Evolutionary conservation across 2,888 invertebrate species (phyloP).

Genomic region (Patella pellucida): DNA sequence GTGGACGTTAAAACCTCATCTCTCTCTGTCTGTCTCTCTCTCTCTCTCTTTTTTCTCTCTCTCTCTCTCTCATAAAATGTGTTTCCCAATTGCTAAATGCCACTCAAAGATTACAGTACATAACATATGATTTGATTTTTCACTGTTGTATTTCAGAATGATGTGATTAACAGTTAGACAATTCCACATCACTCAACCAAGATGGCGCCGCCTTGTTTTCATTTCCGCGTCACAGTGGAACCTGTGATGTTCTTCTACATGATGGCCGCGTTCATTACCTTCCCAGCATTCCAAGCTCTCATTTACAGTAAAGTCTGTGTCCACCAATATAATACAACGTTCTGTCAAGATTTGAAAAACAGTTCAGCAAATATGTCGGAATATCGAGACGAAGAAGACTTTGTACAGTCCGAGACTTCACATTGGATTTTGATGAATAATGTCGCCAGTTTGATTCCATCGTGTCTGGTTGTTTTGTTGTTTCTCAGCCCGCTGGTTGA

Average conservation of each 20-base stretch:
- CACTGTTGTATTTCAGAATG: too few species aligned
- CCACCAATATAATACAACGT: conserved; percentile 39
- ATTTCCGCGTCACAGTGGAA: conserved; percentile 79
- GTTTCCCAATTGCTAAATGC: too few species aligned
- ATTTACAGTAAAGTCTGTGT: conserved; percentile 70
- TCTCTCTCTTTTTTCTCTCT: too few species aligned
- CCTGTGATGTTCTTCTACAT: conserved; percentile 90
- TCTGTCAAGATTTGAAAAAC: conserved; percentile 45
- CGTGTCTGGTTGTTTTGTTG: conserved; percentile 61
- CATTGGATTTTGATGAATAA: conserved; percentile 66
- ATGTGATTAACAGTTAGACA: too few species aligned
- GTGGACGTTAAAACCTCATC: too few species aligned
- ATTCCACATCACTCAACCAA: too few species aligned
- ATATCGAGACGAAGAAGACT: conserved; percentile 42
- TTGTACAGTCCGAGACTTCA: conserved; percentile 66
- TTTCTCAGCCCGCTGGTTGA: conserved; percentile 71
- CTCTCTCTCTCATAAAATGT: too few species aligned
- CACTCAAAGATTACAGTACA: too few species aligned
- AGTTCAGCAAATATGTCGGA: neutral
- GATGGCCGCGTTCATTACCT: conserved; percentile 79
- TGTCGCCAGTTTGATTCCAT: conserved; percentile 64
- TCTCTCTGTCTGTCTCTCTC: too few species aligned
- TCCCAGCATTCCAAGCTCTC: conserved; percentile 70
- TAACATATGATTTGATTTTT: too few species aligned
- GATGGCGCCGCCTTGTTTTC: too few species aligned